These are phyloP conservation scores for Hippocampus barbouri DNA, from an alignment of 2,113 vertebrate genomes.

Conservation along the genomic window DNA sequence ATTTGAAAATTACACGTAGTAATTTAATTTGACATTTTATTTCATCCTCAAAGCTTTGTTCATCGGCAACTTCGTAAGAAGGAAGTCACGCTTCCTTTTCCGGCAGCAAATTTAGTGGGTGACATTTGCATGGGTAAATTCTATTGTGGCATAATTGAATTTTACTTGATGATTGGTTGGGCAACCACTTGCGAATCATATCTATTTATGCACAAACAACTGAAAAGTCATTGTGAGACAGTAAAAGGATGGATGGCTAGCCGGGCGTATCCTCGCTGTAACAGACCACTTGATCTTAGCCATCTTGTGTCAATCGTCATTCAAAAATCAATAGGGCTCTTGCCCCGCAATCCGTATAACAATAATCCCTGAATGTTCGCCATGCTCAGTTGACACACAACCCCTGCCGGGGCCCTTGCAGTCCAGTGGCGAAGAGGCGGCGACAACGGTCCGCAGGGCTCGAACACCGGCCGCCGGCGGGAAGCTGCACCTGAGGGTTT, in stretches of 20 bases:
- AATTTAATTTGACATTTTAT: not conserved
- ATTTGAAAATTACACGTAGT: not conserved
- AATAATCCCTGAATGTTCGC: not conserved
- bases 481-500: not conserved
- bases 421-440: not conserved
- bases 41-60: not conserved
- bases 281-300: not conserved
- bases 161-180: not conserved
- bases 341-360: not conserved
- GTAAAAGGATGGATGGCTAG: no score
- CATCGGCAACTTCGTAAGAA: not conserved
- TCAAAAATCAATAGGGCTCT: not conserved
- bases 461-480: not conserved
- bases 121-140: not conserved
- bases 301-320: not conserved
- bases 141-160: not conserved
- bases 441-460: not conserved
- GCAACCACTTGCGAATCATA: not conserved
- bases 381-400: not conserved
- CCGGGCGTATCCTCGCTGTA: no score
- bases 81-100: not conserved
- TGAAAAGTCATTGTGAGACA: not conserved
- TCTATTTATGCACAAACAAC: not conserved
- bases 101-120: not conserved
- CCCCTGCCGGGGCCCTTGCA: not conserved